Conservation (phyloP, 2,797 vertebrate species). For the Enteromius argenteus region DNA sequence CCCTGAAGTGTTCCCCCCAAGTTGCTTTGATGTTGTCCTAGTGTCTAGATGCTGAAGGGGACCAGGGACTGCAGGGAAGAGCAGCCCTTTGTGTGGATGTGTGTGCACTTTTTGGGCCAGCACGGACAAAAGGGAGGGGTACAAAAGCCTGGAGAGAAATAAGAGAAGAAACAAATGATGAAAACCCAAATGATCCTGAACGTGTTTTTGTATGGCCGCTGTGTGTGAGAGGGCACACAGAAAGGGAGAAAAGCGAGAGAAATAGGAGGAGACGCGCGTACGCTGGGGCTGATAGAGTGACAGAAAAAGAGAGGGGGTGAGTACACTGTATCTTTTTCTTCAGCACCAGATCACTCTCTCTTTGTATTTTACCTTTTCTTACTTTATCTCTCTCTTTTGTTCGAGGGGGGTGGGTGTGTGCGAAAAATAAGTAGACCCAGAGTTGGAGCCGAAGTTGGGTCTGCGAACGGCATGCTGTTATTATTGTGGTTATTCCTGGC, state of each 20-base stretch:
- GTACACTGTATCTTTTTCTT: constrained; percentile 56
- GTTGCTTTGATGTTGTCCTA: constrained; percentile 86
- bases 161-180: constrained; percentile 64
- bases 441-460: constrained; percentile 35
- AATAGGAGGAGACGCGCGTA: constrained; percentile 45
- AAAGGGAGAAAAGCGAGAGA: constrained; percentile 50
- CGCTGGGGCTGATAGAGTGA: constrained; percentile 34
- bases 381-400: constrained; percentile 35
- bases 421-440: constrained; percentile 10
- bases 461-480: constrained; percentile 24
- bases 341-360: constrained; percentile 47
- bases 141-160: constrained; percentile 69
- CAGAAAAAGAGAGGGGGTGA: constrained; percentile 62
- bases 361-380: constrained; percentile 20
- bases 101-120: constrained; percentile 71
- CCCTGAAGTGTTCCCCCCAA: constrained; percentile 85
- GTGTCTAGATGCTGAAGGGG: constrained; percentile 80
- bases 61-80: constrained; percentile 76
- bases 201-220: constrained; percentile 59
- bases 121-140: constrained; percentile 67
- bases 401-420: constrained; percentile 21
- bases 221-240: constrained; percentile 56
- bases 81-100: constrained; percentile 77
- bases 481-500: constrained; percentile 37
- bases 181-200: constrained; percentile 66